Conservation (phyloP, 2,888 invertebrate genomes). For the Metellina segmentata region DNA sequence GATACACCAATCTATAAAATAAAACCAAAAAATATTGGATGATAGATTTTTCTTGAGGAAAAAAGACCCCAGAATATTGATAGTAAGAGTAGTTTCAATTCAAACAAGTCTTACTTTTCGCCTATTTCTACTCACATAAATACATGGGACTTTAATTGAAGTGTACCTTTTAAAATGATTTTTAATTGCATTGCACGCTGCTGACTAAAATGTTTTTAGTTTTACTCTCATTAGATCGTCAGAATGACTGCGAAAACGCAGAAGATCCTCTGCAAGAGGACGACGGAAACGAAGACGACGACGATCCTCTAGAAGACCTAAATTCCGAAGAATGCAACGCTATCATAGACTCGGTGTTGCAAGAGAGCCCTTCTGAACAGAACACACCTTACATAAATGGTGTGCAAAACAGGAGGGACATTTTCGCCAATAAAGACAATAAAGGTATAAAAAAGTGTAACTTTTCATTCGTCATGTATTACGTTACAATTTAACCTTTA, state of each 20-base stretch:
- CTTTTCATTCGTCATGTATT: too few relatives aligned
- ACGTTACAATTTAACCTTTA: too few relatives aligned
- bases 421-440: conserved; percentile 60
- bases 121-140: too few relatives aligned
- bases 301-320: conserved; percentile 71
- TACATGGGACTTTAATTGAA: too few relatives aligned
- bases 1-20: too few relatives aligned
- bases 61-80: too few relatives aligned
- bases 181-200: background rate
- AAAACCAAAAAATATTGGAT: too few relatives aligned
- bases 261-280: conserved; percentile 30
- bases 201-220: background rate
- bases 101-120: too few relatives aligned
- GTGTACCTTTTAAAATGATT: too few relatives aligned
- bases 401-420: conserved; percentile 49
- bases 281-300: conserved; percentile 36
- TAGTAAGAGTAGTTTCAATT: too few relatives aligned
- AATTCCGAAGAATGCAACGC: conserved; percentile 72
- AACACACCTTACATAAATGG: conserved; percentile 55
- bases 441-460: conserved; percentile 36
- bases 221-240: conserved; percentile 2
- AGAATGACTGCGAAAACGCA: background rate
- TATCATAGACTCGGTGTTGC: conserved; percentile 70
- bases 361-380: conserved; percentile 67
- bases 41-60: too few relatives aligned